Conservation (phyloP, 2,113 vertebrate genomes). For the Crypturellus undulatus region DNA sequence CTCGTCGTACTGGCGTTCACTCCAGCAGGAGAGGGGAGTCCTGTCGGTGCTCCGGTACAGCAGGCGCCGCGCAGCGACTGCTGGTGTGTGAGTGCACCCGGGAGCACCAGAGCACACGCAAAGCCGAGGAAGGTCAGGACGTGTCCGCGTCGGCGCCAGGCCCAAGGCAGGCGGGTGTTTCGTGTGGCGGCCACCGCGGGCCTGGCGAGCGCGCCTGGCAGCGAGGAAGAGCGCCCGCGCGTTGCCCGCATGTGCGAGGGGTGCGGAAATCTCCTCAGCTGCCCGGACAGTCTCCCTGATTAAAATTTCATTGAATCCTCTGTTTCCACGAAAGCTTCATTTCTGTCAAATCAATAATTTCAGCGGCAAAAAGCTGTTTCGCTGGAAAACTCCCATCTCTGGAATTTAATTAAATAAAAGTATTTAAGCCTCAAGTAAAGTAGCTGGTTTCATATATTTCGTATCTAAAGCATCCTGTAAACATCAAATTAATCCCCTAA, state of each 20-base stretch:
- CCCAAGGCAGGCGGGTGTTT: not conserved
- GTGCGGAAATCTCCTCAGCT: not conserved
- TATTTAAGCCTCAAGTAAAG: not conserved
- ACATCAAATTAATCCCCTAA: not conserved
- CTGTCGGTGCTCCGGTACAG: not conserved
- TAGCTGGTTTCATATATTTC: not conserved
- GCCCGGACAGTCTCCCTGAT: not conserved
- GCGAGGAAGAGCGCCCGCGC: rapidly evolving
- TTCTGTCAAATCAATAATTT: not conserved
- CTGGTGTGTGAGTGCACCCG: not conserved
- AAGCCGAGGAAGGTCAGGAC: not conserved
- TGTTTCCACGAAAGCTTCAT: not conserved
- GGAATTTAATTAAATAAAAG: not conserved
- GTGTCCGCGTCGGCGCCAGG: not conserved
- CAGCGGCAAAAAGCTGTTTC: not conserved
- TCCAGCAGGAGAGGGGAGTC: not conserved
- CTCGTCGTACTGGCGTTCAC: not conserved
- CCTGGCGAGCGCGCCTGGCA: rapidly evolving
- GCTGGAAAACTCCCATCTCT: not conserved
- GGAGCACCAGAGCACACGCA: not conserved
- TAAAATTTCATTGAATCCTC: not conserved
- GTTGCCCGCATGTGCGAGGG: not conserved
- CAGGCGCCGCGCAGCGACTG: not conserved
- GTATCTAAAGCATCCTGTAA: not conserved
- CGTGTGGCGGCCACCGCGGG: not conserved